Percentiles rank a stretch among this genome's conserved stretches.
phyloP scores from a whole-genome alignment of 2,113 vertebrate species.

The Cisticola juncidis region DNA sequence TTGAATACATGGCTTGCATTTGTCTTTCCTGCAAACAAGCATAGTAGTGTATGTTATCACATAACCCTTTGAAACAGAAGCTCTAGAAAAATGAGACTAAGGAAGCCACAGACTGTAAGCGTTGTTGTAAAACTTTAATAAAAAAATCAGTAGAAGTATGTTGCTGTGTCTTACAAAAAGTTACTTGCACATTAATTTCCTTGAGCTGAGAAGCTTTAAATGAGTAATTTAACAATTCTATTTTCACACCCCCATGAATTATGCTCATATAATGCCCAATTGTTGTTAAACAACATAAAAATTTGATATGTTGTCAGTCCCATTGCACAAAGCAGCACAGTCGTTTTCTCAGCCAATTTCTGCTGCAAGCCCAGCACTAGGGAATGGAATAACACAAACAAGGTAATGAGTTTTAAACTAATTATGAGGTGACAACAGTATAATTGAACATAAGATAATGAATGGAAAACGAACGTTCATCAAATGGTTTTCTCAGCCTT shows the following conservation, averaged over 20 bases:
- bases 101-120: conserved; percentile 39
- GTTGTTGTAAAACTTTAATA: conserved; percentile 45
- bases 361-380: conserved; percentile 47
- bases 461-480: conserved; percentile 39
- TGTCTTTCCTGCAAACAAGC: neutral
- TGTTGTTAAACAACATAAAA: conserved; percentile 66
- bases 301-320: conserved; percentile 58
- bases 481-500: conserved; percentile 15
- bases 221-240: conserved; percentile 52
- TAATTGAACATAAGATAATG: conserved; percentile 64
- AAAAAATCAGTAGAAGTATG: conserved; percentile 32
- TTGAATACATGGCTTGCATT: neutral
- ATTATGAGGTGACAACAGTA: conserved; percentile 64
- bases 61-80: conserved; percentile 48
- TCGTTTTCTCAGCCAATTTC: conserved; percentile 50
- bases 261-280: conserved; percentile 31
- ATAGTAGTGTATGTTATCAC: neutral
- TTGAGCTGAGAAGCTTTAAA: conserved; percentile 53
- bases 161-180: conserved; percentile 44
- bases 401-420: conserved; percentile 63
- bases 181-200: conserved; percentile 66
- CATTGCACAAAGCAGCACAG: conserved; percentile 51
- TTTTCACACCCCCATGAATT: conserved; percentile 64
- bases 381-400: conserved; percentile 59
- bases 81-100: conserved; percentile 46